Base-by-base conservation (phyloP, 2,888 invertebrate species). In the Pogonocherus hispidulus region DNA sequence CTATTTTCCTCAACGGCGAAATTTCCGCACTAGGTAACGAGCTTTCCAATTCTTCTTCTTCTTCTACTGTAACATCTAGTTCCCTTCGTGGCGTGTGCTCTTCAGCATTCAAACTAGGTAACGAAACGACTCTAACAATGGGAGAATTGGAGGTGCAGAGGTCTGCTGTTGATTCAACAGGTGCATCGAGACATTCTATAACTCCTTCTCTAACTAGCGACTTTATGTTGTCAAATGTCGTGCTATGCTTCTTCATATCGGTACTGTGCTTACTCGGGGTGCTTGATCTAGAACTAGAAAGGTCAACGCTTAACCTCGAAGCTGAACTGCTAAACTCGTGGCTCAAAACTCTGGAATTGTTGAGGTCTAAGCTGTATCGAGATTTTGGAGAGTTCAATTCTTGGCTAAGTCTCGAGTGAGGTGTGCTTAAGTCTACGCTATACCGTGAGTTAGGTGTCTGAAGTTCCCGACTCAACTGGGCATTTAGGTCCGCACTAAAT, bases 181-280 rank as follows among this genome's bases (percentile, higher is more conserved):
- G 89, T 64, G 84, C 85, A 23, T 86, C 86, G 46, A 88, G 84
- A 78, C 88, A 88, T 72, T 90, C 89, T 14, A 91, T 88, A 73
- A 91, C 89, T 19, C 91, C 92, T 82, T 93, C 93, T 78, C 90
- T 90, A 71, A 93, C 89, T 74, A 93, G 85, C 44, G 92, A 92
- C 81, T 91, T 91, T 78, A 93, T 91, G 81, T 93, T 92, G 86
- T 93, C 93, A 83, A 93, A 93, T 6, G 93, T 93, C 47, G 91
- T 91, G 74, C 92, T 92, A 84, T 91, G 92, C 79, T 92, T 90
- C 80, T 91, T 92, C 76, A 90, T 89, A 80, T 92, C 92, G 8
- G 88, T 84, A 79, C 88, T 86, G 65, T 81, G 79, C 71, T 82
- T 89, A 76, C 89, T 89, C 6, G 90, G 90, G 0, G 85, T 84